These are phyloP conservation scores for Apolygus lucorum DNA, from an alignment of 1,140 invertebrate genomes.

Conservation along the genomic window DNA sequence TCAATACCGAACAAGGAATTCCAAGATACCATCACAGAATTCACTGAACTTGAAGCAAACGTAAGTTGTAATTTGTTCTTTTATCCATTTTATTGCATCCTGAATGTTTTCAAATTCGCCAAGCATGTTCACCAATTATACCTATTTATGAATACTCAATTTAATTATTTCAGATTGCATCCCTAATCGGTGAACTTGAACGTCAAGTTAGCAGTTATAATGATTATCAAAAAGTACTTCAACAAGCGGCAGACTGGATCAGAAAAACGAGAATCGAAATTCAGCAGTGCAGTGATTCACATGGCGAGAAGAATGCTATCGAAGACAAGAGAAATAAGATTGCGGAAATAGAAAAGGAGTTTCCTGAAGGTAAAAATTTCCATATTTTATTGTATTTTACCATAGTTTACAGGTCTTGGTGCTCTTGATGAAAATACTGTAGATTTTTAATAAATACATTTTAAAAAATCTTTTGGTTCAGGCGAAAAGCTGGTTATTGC, in stretches of 20 bases:
- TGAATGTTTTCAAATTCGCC: background rate
- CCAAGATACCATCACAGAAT: slow-evolving; percentile 57
- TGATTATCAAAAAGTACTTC: slow-evolving; percentile 70
- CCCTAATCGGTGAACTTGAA: slow-evolving; percentile 41
- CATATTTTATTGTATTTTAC: no score
- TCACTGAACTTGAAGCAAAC: slow-evolving; percentile 52
- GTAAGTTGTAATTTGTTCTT: slow-evolving; percentile 24
- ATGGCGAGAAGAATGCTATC: slow-evolving; percentile 68
- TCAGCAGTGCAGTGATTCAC: slow-evolving; percentile 73
- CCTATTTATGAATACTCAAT: background rate
- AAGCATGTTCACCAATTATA: background rate
- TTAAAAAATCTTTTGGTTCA: no score
- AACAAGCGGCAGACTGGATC: slow-evolving; percentile 80
- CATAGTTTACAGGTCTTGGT: no score
- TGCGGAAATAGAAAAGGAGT: slow-evolving; percentile 53
- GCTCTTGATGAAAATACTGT: no score
- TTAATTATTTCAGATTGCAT: slow-evolving; percentile 29
- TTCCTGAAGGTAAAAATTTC: slow-evolving; percentile 43
- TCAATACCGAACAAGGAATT: slow-evolving; percentile 58
- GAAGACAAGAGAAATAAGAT: slow-evolving; percentile 64
- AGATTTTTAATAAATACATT: no score
- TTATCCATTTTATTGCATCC: background rate
- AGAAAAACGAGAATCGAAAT: slow-evolving; percentile 69
- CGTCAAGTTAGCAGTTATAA: slow-evolving; percentile 80
- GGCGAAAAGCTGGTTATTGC: slow-evolving; percentile 65